A percentile compares a stretch with the other conserved stretches of the same genome.
Evolutionary conservation across 2,888 invertebrate genomes (phyloP).

Genomic region (Drosophila ustulata): DNA sequence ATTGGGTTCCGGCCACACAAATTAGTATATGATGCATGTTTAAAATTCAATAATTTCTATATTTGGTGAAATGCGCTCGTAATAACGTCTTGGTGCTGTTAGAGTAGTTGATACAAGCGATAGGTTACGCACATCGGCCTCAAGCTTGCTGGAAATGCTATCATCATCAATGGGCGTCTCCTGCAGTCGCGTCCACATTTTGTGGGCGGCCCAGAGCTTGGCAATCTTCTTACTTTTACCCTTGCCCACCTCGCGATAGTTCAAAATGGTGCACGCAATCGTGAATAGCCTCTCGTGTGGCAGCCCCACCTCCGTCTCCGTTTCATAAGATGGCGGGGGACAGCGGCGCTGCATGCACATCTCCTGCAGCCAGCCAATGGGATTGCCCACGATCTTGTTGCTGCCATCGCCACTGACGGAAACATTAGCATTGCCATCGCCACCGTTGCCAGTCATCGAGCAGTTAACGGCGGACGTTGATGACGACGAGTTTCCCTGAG

Average conservation of each 20-base stretch:
- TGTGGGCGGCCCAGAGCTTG: slow-evolving; percentile 97
- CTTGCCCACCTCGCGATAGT: slow-evolving; percentile 93
- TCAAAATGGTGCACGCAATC: slow-evolving; percentile 94
- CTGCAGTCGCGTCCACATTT: slow-evolving; percentile 95
- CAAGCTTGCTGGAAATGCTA: slow-evolving; percentile 89
- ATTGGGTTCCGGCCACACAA: not conserved
- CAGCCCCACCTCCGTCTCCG: slow-evolving; percentile 88
- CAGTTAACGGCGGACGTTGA: slow-evolving; percentile 47
- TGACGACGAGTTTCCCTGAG: slow-evolving; percentile 77
- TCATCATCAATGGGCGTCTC: slow-evolving; percentile 89
- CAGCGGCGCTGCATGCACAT: slow-evolving; percentile 98
- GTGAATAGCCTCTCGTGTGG: slow-evolving; percentile 98
- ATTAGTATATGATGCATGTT: not conserved
- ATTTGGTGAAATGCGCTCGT: slow-evolving; percentile 36
- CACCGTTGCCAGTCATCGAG: slow-evolving; percentile 51
- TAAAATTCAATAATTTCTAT: slow-evolving; percentile 40
- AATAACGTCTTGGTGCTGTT: slow-evolving; percentile 22
- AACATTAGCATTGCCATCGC: slow-evolving; percentile 75
- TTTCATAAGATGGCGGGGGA: slow-evolving; percentile 97
- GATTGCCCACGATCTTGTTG: slow-evolving; percentile 95
- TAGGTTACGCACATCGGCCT: slow-evolving; percentile 88
- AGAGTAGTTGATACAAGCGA: slow-evolving; percentile 17
- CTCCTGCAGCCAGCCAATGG: slow-evolving; percentile 97
- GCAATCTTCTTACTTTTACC: slow-evolving; percentile 98
- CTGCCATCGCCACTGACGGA: slow-evolving; percentile 86